A percentile compares a stretch with the other conserved stretches of the same genome.
Evolutionary conservation across 2,888 invertebrate genomes (phyloP).

Genomic region (Aleiodes leptofemur): DNA sequence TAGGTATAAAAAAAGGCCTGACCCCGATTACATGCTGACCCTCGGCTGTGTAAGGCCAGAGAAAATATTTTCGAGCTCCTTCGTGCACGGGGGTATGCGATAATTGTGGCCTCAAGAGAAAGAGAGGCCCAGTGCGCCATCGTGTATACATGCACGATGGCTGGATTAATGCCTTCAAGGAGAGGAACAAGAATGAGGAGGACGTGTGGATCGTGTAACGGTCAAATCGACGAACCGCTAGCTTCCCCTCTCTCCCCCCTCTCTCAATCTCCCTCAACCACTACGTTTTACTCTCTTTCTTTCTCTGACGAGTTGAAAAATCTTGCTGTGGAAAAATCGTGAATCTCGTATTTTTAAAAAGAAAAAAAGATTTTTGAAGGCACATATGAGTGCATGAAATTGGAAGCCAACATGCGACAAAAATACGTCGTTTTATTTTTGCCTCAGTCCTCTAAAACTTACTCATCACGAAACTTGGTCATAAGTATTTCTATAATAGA

Average conservation of each 20-base stretch:
- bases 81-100: constrained; percentile 36
- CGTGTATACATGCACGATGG: constrained; percentile 7
- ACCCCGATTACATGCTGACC: constrained; percentile 38
- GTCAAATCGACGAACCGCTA: constrained; percentile 41
- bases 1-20: constrained; percentile 30
- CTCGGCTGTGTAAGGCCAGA: constrained; percentile 21
- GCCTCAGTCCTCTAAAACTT: background rate
- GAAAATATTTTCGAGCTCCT: constrained; percentile 38
- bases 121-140: constrained; percentile 10
- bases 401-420: constrained; percentile 7
- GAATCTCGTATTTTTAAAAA: background rate
- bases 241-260: background rate
- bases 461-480: background rate
- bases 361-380: background rate
- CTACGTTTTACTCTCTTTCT: background rate
- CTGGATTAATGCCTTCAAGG: constrained; percentile 30
- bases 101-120: constrained; percentile 34
- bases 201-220: constrained; percentile 36
- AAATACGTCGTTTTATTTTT: constrained; percentile 11
- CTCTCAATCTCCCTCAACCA: constrained; percentile 14
- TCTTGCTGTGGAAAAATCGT: background rate
- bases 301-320: background rate
- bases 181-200: constrained; percentile 33
- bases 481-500: background rate
- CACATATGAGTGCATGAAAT: background rate